phyloP scores from a whole-genome alignment of 1,140 invertebrate genomes.

The Meteorus sp. region DNA sequence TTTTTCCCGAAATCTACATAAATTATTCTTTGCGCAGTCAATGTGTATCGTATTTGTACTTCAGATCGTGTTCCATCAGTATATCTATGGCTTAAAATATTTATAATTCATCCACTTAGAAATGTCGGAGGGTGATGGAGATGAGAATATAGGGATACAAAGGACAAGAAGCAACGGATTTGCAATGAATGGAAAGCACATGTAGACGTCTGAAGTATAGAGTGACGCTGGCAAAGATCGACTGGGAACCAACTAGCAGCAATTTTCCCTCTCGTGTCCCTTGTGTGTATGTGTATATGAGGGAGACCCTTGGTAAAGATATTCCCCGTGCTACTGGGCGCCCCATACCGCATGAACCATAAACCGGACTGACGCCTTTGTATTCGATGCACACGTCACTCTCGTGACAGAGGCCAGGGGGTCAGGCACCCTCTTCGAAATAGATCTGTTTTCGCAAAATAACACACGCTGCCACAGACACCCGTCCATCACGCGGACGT shows the following conservation, averaged over 20 bases:
- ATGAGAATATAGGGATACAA: slow-evolving; percentile 14
- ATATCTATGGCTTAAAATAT: not conserved
- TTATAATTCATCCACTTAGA: not conserved
- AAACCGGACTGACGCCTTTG: slow-evolving; percentile 39
- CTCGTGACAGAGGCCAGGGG: too few species aligned
- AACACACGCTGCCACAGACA: slow-evolving; percentile 50
- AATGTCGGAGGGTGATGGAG: not conserved
- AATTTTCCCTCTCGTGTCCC: too few species aligned
- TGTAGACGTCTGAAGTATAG: slow-evolving; percentile 41
- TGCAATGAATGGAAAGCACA: slow-evolving; percentile 53
- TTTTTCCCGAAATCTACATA: not conserved
- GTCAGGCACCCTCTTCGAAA: slow-evolving; percentile 54
- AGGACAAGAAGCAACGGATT: slow-evolving; percentile 21
- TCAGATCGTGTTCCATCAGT: not conserved
- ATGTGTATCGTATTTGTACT: too few species aligned
- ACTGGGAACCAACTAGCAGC: too few species aligned
- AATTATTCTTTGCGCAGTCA: too few species aligned
- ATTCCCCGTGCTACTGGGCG: slow-evolving; percentile 31
- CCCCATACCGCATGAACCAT: too few species aligned
- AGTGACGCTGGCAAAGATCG: slow-evolving; percentile 16
- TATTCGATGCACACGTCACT: slow-evolving; percentile 55
- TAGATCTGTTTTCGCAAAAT: slow-evolving; percentile 55
- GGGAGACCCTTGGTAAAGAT: slow-evolving; percentile 38
- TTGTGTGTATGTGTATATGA: not conserved
- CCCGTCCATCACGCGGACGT: slow-evolving; percentile 38